phyloP scores from a whole-genome alignment of 2,113 vertebrate species.

The Suricata suricatta region DNA sequence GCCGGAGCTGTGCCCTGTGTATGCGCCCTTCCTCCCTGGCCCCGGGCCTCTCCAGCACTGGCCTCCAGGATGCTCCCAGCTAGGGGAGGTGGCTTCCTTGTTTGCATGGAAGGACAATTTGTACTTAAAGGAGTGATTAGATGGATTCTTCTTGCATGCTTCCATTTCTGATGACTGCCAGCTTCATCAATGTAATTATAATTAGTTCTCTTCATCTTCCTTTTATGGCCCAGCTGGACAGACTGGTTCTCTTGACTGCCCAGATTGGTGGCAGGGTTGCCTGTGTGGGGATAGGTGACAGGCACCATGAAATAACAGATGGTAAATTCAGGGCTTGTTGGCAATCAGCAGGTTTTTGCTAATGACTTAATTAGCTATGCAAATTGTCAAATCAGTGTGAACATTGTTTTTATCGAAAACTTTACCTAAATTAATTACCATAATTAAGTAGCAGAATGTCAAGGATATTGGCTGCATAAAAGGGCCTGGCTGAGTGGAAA shows the following conservation, averaged over 20 bases:
- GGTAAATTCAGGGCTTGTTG: slow-evolving; percentile 97
- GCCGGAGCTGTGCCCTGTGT: slow-evolving; percentile 58
- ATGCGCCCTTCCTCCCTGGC: slow-evolving; percentile 62
- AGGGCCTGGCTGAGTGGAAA: slow-evolving; percentile 84
- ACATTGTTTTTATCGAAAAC: slow-evolving; percentile 99
- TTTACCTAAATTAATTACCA: slow-evolving; percentile 99
- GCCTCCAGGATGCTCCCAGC: slow-evolving; percentile 60
- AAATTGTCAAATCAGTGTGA: slow-evolving; percentile 99
- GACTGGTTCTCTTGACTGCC: slow-evolving; percentile 86
- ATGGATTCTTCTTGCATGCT: slow-evolving; percentile 81
- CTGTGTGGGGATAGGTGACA: slow-evolving; percentile 93
- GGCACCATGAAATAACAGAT: slow-evolving; percentile 96
- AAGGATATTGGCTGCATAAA: slow-evolving; percentile 88
- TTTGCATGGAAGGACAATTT: slow-evolving; percentile 83
- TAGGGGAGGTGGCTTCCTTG: slow-evolving; percentile 79
- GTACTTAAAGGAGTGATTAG: slow-evolving; percentile 83
- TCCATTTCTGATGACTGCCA: slow-evolving; percentile 89
- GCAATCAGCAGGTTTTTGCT: slow-evolving; percentile 97
- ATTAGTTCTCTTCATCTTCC: slow-evolving; percentile 91
- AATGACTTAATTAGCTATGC: slow-evolving; percentile 99
- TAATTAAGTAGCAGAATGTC: slow-evolving; percentile 95
- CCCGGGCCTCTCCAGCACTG: slow-evolving; percentile 66
- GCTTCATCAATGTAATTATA: slow-evolving; percentile 91
- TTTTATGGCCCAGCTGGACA: slow-evolving; percentile 92
- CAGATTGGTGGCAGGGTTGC: slow-evolving; percentile 89